Conservation (phyloP, 1,140 invertebrate species). For the Sitophilus oryzae region DNA sequence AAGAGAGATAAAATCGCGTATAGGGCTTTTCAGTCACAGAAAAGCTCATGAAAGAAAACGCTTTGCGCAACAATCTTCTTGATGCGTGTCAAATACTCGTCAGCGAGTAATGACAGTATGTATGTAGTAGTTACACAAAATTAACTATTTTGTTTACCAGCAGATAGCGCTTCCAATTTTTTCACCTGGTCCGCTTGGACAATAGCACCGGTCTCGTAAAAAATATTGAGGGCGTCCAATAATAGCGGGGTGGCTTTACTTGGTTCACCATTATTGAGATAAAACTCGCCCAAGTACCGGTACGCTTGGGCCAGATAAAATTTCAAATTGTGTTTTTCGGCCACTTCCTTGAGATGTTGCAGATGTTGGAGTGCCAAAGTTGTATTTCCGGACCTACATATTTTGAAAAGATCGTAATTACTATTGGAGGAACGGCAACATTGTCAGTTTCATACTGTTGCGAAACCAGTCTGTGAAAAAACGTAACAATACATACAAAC, state of each 20-base stretch:
- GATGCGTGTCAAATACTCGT: too few species aligned
- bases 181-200: conserved; percentile 32
- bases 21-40: too few species aligned
- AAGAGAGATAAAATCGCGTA: too few species aligned
- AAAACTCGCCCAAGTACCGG: conserved; percentile 38
- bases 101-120: too few species aligned
- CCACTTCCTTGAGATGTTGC: conserved; percentile 30
- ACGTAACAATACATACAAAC: too few species aligned
- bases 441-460: too few species aligned
- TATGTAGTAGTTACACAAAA: background rate
- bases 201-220: conserved; percentile 29
- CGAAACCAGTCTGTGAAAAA: too few species aligned
- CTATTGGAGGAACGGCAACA: too few species aligned
- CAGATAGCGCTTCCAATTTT: conserved; percentile 38
- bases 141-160: conserved; percentile 23
- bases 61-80: too few species aligned
- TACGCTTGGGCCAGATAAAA: conserved; percentile 37
- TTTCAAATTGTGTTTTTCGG: conserved; percentile 29
- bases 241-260: conserved; percentile 35
- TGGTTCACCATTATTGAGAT: conserved; percentile 32
- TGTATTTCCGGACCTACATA: conserved; percentile 25
- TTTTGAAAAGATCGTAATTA: background rate
- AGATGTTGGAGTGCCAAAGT: conserved; percentile 30
- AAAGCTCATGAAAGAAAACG: background rate
- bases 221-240: conserved; percentile 34